Evolutionary conservation across 1,140 invertebrate species (phyloP), one percentile per base, ranked within the genome.

Genomic region (Apolygus lucorum): DNA sequence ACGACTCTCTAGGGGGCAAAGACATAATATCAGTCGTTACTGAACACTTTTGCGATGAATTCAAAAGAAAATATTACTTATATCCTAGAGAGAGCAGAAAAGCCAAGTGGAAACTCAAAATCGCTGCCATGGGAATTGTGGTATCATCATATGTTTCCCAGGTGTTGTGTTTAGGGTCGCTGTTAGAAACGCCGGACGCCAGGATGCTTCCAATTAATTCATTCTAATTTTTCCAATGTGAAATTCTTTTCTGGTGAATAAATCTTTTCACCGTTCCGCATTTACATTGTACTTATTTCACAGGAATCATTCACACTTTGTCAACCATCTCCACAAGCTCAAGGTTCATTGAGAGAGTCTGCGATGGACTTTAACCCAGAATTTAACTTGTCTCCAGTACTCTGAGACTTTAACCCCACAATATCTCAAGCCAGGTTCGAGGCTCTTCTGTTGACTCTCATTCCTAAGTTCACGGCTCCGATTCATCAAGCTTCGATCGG

Each of bases 381-480:
- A n/a, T n/a, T n/a, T n/a, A n/a, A n/a, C n/a, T n/a, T n/a, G n/a
- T n/a, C n/a, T n/a, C n/a, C n/a, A n/a, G n/a, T n/a, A n/a, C n/a
- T n/a, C n/a, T n/a, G 88, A 4, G 88, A 90, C 75, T 87, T 87
- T 78, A 87, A 85, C 75, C 81, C 83, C 54, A 86, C 85, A 78
- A 81, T 88, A 52, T 84, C 85, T 2, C 78, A 87, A 28, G 87
- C 87, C 1, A 82, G 88, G 74, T 88, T 87, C 87, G 74, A 88
- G 85, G 75, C 79, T 75, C 78, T 88, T 0, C 83, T 88, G 68
- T 82, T 82, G 54, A 82, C 84, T 14, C 78, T 83, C 72, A 78
- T 85, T 68, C 78, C 79, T 21, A 74, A 81, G 11, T 84, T 82
- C 67, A 77, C 83, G 49, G 79, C 81, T 62, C 84, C 85, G n/a